Evolutionary conservation across 2,888 invertebrate species (phyloP), one percentile per base, ranked within the genome.

Genomic region (Synanthedon tipuliformis): DNA sequence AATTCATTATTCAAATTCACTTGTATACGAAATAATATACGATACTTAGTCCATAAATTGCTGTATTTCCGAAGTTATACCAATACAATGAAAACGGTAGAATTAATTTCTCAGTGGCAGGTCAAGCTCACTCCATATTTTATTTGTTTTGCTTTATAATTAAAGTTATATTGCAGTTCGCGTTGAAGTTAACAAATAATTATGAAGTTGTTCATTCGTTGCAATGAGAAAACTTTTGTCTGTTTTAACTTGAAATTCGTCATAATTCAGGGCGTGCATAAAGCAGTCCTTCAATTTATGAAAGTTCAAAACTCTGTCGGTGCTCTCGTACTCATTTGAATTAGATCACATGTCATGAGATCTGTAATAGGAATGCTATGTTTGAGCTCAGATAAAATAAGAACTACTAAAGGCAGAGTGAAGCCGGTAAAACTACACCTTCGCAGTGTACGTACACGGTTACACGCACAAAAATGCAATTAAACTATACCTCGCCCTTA

Each of bases 161-260:
- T 80, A 78, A 76, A 79, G 76, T 71, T 63, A 68, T 63, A 67
- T 63, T 63, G 65, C 66, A 65, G 69, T 68, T 70, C 64, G 59
- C 59, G 69, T 64, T 63, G 71, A 62, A 67, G 68, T 63, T 68
- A 74, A 76, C 77, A 80, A 80, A 81, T 79, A 81, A 81, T 82
- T 78, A 81, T 66, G 68, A 74, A 77, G 73, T 78, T 68, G 74
- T 74, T 75, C 70, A 69, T 71, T 72, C 69, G 68, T 59, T 63
- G 64, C 64, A 69, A 81, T 77, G 79, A 73, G 77, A 71, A 81
- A 85, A 82, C 68, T 84, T 81, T 52, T 69, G 61, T 65, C 67
- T 61, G 27, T 50, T 50, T 50, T 13, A 23, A 40, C 50, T 50
- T 27, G 18, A 49, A 49, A 18, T 16, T 49, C 23, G 49, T 49